Percentiles rank a stretch among this genome's conserved stretches.
phyloP scores from a whole-genome alignment of 2,113 vertebrate genomes.

The Argyrosomus japonicus region DNA sequence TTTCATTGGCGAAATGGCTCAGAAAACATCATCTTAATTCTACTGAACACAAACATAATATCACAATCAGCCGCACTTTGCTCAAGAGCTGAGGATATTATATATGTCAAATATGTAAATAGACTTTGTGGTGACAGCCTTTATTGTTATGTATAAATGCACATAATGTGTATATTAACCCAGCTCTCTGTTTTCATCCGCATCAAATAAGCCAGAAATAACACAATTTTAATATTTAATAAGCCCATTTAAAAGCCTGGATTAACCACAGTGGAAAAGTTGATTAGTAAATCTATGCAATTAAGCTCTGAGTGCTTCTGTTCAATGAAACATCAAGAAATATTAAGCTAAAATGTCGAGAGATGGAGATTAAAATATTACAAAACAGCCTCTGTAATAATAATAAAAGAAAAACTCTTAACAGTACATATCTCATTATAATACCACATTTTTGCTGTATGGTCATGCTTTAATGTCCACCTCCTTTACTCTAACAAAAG shows the following conservation, averaged over 20 bases:
- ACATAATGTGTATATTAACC: not conserved
- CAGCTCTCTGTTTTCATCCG: not conserved
- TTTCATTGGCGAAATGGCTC: not conserved
- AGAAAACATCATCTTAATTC: not conserved
- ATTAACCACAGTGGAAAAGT: conserved; percentile 18
- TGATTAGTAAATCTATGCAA: conserved; percentile 6
- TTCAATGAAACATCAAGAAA: conserved; percentile 7
- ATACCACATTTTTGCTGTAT: no score
- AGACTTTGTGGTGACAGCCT: not conserved
- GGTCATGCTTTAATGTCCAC: not conserved
- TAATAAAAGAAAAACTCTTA: not conserved
- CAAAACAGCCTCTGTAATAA: not conserved
- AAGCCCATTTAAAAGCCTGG: not conserved
- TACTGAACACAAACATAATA: not conserved
- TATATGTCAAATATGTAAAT: not conserved
- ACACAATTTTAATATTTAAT: conserved; percentile 10
- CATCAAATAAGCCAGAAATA: conserved; percentile 8
- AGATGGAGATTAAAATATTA: not conserved
- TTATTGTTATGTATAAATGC: not conserved
- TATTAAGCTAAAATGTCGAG: not conserved
- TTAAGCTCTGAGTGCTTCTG: not conserved
- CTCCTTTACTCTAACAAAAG: not conserved
- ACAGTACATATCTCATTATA: not conserved
- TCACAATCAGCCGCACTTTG: not conserved
- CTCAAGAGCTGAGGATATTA: not conserved